Conservation (phyloP, 2,113 vertebrate species). For the Montifringilla adamsi region DNA sequence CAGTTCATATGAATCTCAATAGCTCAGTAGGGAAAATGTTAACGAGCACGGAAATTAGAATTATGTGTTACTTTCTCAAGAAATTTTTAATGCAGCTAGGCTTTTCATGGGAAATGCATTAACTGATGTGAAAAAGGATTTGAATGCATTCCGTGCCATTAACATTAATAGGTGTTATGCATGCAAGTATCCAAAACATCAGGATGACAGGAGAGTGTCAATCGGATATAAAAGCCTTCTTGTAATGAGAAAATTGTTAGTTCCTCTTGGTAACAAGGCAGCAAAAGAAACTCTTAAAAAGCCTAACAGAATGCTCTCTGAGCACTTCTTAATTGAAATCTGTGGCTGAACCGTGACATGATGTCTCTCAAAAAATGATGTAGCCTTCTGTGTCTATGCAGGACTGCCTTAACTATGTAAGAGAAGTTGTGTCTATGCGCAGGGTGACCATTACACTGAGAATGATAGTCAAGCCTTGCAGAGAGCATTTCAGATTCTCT, state of each 20-base stretch:
- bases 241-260: not conserved
- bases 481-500: not conserved
- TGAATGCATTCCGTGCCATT: not conserved
- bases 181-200: not conserved
- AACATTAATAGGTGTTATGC: not conserved
- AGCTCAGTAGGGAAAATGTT: not conserved
- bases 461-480: not conserved
- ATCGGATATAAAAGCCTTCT: not conserved
- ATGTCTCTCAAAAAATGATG: not conserved
- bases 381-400: rapidly evolving
- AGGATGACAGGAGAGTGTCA: not conserved
- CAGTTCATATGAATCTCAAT: not conserved
- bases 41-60: not conserved
- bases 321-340: not conserved
- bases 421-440: not conserved
- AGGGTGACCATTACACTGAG: not conserved
- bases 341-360: not conserved
- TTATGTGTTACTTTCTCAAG: not conserved
- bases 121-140: not conserved
- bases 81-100: not conserved
- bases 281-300: not conserved
- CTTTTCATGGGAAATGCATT: not conserved
- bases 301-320: not conserved
- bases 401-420: not conserved
- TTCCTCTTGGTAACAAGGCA: not conserved